Evolutionary conservation across 2,797 vertebrate genomes (phyloP), one percentile per base, ranked within the genome.

Genomic region (Artibeus jamaicensis): DNA sequence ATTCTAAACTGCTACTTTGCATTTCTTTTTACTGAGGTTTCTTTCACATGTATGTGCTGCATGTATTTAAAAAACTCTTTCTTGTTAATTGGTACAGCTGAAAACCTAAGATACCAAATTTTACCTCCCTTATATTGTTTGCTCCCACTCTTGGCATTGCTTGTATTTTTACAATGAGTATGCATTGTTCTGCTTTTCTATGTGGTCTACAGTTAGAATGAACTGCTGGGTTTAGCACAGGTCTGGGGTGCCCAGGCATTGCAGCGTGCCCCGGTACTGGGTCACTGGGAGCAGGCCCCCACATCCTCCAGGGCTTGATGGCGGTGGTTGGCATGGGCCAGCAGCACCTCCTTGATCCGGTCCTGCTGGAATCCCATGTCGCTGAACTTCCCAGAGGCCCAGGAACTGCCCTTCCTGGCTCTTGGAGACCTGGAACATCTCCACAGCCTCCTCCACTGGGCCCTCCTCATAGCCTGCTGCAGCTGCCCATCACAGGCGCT

Each of bases 301-400:
- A 99, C 99, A 89, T 99, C 99, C 96, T 99, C 99, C 34, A 99
- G 98, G 0, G 99, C 99, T 78, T 98, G 98, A 96, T 99, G 99
- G 0, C 98, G 98, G 93, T 98, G 99, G 98, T 99, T 99, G 97
- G 99, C 99, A 37, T 99, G 99, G 85, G 99, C 98, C 71, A 99
- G 98, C 62, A 99, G 99, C 91, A 99, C 99, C 97, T 99, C 99
- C 97, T 99, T 99, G 98, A 99, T 99, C 53, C 99, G 98, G 1
- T 98, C 99, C 96, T 99, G 99, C 97, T 99, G 99, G 98, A 99
- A 99, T 62, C 99, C 99, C 99, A 99, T 99, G 97, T 99, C 99
- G 0, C 99, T 98, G 97, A 99, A 99, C 98, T 99, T 99, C 98
- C 96, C 99, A 98, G 83, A 99, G 98, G 32, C 59, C 98, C 96